Conservation (phyloP, 2,113 vertebrate species). For the Plecturocebus donacophilus region DNA sequence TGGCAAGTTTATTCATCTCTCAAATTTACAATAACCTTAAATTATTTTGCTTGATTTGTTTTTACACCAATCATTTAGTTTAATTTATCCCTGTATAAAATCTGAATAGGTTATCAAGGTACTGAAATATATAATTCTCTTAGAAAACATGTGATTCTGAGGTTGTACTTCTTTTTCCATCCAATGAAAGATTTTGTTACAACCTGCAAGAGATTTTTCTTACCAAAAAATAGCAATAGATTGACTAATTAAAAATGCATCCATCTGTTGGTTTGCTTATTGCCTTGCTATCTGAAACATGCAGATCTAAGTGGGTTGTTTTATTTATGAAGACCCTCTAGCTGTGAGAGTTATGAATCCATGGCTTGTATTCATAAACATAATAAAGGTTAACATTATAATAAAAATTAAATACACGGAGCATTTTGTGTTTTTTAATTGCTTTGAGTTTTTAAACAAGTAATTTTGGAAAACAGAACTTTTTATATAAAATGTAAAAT, state of each 20-base stretch:
- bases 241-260: slow-evolving; percentile 87
- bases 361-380: slow-evolving; percentile 74
- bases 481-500: slow-evolving; percentile 16
- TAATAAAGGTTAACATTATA: slow-evolving; percentile 81
- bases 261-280: slow-evolving; percentile 84
- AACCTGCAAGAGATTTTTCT: slow-evolving; percentile 80
- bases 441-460: slow-evolving; percentile 43
- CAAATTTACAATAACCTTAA: slow-evolving; percentile 80
- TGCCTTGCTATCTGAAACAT: slow-evolving; percentile 83
- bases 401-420: slow-evolving; percentile 53
- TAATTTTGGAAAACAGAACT: slow-evolving; percentile 8
- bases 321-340: slow-evolving; percentile 87
- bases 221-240: slow-evolving; percentile 79
- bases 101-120: slow-evolving; percentile 74
- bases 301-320: slow-evolving; percentile 83
- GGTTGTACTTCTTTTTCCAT: slow-evolving; percentile 78
- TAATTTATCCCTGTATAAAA: slow-evolving; percentile 64
- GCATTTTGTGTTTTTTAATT: slow-evolving; percentile 53
- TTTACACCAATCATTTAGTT: slow-evolving; percentile 75
- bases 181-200: slow-evolving; percentile 72
- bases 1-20: slow-evolving; percentile 81
- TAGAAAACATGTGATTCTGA: slow-evolving; percentile 75
- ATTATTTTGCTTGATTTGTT: slow-evolving; percentile 84
- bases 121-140: slow-evolving; percentile 66
- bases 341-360: slow-evolving; percentile 81